Evolutionary conservation across 2,797 vertebrate genomes (phyloP).

Genomic region (Galago senegalensis): DNA sequence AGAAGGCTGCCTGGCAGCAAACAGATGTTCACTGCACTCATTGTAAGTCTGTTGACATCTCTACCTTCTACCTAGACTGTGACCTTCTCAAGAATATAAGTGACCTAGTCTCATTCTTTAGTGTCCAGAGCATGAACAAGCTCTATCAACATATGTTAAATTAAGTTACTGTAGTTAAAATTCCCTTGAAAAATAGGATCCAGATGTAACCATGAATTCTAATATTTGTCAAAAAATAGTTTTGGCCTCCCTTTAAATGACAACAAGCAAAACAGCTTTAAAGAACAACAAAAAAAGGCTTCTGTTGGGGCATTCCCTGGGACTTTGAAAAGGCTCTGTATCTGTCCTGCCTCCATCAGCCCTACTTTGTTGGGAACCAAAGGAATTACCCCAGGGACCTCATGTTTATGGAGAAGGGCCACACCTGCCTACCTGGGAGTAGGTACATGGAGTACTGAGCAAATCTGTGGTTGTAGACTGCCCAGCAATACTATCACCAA

Average conservation of each 20-base stretch:
- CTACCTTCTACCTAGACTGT: neutral
- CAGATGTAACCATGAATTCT: slow-evolving; percentile 73
- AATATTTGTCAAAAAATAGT: slow-evolving; percentile 77
- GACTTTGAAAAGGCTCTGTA: neutral
- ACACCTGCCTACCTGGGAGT: neutral
- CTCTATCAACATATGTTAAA: slow-evolving; percentile 68
- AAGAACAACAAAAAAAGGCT: slow-evolving; percentile 44
- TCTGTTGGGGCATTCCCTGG: neutral
- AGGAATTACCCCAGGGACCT: neutral
- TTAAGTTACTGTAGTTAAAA: slow-evolving; percentile 59
- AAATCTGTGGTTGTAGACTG: neutral
- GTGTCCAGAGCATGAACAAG: slow-evolving; percentile 46
- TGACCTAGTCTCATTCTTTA: slow-evolving; percentile 59
- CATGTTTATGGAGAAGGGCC: neutral
- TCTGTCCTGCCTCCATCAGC: neutral
- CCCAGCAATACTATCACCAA: too few species aligned
- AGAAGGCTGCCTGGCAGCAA: neutral
- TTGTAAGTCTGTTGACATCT: neutral
- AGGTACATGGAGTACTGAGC: neutral
- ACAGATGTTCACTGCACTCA: neutral
- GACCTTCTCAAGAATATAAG: slow-evolving; percentile 58
- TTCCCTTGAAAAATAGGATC: slow-evolving; percentile 56
- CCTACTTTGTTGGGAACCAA: neutral
- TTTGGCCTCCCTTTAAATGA: slow-evolving; percentile 69
- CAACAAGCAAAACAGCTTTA: slow-evolving; percentile 58